Evolutionary conservation across 1,140 invertebrate species (phyloP).

Genomic region (Eriocheir sinensis): DNA sequence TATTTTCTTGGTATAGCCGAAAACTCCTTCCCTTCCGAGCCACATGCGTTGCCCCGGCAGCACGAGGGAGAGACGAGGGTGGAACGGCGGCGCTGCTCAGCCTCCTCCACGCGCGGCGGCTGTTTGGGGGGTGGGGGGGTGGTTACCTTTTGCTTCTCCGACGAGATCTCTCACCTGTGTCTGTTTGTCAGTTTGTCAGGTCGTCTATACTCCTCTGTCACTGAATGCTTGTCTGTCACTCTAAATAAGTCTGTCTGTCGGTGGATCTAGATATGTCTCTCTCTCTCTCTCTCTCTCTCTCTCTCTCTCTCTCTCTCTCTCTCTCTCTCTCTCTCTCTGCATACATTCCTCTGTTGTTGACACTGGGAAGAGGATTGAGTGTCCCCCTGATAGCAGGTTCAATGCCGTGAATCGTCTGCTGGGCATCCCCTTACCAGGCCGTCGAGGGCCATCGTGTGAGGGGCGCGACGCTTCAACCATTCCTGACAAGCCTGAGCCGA

Average conservation of each 20-base stretch:
- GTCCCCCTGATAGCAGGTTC: not conserved
- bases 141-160: no score
- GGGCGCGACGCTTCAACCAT: not conserved
- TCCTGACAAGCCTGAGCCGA: not conserved
- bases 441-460: not conserved
- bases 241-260: not conserved
- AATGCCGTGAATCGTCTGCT: not conserved
- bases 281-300: constrained; percentile 9
- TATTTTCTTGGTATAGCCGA: not conserved
- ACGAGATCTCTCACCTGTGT: not conserved
- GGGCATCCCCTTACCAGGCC: not conserved
- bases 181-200: not conserved
- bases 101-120: no score
- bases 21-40: not conserved
- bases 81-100: not conserved
- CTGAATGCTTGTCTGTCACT: not conserved
- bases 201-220: not conserved
- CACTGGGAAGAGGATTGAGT: not conserved
- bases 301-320: constrained; percentile 20
- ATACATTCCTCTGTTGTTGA: not conserved
- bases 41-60: not conserved
- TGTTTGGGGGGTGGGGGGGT: no score
- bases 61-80: not conserved
- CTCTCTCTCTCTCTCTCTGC: constrained; percentile 12
- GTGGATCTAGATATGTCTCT: not conserved